Evolutionary conservation across 2,888 invertebrate genomes (phyloP), one percentile per base, ranked within the genome.

Genomic region (Hypomecis punctinalis): DNA sequence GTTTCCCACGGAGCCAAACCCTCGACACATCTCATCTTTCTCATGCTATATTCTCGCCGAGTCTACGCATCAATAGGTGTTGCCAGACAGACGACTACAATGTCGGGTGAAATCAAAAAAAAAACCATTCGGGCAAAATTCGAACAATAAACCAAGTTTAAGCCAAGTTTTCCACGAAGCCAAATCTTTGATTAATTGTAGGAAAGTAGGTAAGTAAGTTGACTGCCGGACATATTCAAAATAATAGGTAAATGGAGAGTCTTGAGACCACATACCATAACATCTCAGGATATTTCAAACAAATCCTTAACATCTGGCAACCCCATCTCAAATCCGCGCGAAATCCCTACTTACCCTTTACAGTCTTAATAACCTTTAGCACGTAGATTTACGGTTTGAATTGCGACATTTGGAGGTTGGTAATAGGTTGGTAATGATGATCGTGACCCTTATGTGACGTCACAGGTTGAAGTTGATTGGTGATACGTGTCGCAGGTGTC

Each of bases 401-500:
- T 63, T 40, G 53, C 39, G 35, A 43, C 36, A 39, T 59, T 53
- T 33, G 23, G 13, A 42, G 42, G 23, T 40, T 40, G 43, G n/a
- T 45, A 39, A 42, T 13, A 48, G 35, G 11, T 42, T 53, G 54
- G 48, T 53, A 46, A 56, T 62, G 5, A 53, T 36, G 51, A 8
- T 40, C 33, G 48, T 63, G 59, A 63, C 55, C 63, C 59, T 54
- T 49, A 48, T 54, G 59, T 39, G 54, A 46, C 51, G 43, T 54
- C 46, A 52, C 11, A 40, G 51, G 23, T 23, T 23, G 23, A 33
- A 54, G 51, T 60, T 60, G 39, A 59, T 60, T 65, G 53, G 37
- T 52, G 55, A 59, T 59, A 59, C 52, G 23, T 45, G 59, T 63
- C 63, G 10, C 54, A 59, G 59, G 59, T 59, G 59, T 45, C 10